Base-by-base conservation (phyloP, 1,140 invertebrate species). In the Dendrolimus punctatus region DNA sequence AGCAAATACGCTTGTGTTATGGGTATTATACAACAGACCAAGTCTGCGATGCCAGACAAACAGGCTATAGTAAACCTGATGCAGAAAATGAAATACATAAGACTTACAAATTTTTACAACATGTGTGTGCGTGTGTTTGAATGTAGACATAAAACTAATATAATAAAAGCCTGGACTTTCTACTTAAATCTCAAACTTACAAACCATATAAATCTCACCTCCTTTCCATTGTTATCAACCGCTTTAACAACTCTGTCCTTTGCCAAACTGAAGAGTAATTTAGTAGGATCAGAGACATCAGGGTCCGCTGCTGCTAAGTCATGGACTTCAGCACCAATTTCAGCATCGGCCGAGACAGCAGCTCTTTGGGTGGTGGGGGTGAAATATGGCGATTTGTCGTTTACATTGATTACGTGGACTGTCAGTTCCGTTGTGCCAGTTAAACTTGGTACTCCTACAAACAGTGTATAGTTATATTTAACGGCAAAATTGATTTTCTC, bases 321-420 rank as follows among this genome's bases (percentile, higher is more conserved):
- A 46, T 95, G 90, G 7, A 98, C 91, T 40, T 92, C 77, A 5
- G 91, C 93, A 2, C 94, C 95, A 1, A 93, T 79, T 1, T 90
- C 81, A 0, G 92, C 93, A 80, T 96, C 94, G 73, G 95, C 94
- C 2, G 93, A 92, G 3, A 92, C 88, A 73, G 95, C 93, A 0
- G 94, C 93, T 62, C 94, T 89, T 76, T 97, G 95, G 3, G 92
- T 93, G 42, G 90, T 80, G 0, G 96, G 96, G 4, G 90, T 91
- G 73, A 99, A 97, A 68, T 92, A 92, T 0, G 97, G 97, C 58
- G 92, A 89, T 77, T 97, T 97, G 72, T 97, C 94, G 75, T 98
- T 98, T 39, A 92, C 95, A 73, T 97, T 95, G 36, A 93, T 89
- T 2, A 97, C 90, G 62, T 91, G 92, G 3, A 97, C 90, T 45